These are phyloP conservation scores for Diaprepes abbreviatus DNA, from an alignment of 2,888 invertebrate species.

Conservation along the genomic window DNA sequence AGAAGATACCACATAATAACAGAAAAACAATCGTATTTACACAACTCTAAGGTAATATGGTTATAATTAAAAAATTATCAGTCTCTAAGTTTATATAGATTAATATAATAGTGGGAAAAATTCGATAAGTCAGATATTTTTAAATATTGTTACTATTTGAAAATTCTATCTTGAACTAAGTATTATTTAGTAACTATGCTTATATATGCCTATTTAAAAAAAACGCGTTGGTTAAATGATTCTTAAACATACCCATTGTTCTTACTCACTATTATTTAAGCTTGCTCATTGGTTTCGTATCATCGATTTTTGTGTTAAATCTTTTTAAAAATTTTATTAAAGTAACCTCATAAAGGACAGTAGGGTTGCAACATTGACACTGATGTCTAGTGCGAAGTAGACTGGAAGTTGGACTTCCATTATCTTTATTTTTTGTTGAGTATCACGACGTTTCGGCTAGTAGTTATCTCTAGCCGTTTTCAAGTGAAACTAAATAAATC, in stretches of 20 bases:
- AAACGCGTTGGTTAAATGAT: neutral
- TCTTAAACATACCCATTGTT: neutral
- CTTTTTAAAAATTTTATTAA: too few relatives aligned
- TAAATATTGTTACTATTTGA: neutral
- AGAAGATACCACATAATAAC: too few relatives aligned
- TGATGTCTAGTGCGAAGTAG: too few relatives aligned
- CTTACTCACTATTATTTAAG: neutral
- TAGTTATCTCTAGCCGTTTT: too few relatives aligned
- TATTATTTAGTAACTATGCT: neutral
- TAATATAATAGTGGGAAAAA: neutral
- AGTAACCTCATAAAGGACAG: too few relatives aligned
- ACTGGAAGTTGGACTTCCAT: too few relatives aligned
- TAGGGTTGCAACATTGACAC: too few relatives aligned
- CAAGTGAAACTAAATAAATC: too few relatives aligned
- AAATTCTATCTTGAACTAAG: neutral
- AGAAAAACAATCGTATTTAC: neutral
- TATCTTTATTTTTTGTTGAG: too few relatives aligned
- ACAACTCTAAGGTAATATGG: slow-evolving; percentile 6
- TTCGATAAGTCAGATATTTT: neutral
- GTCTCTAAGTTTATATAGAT: slow-evolving; percentile 14
- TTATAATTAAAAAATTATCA: slow-evolving; percentile 24
- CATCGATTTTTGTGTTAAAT: too few relatives aligned
- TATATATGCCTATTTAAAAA: neutral
- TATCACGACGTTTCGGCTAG: too few relatives aligned
- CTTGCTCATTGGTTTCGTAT: too few relatives aligned